These are phyloP conservation scores for Acanthoscelides obtectus DNA, from an alignment of 2,888 invertebrate genomes.

Conservation along the genomic window DNA sequence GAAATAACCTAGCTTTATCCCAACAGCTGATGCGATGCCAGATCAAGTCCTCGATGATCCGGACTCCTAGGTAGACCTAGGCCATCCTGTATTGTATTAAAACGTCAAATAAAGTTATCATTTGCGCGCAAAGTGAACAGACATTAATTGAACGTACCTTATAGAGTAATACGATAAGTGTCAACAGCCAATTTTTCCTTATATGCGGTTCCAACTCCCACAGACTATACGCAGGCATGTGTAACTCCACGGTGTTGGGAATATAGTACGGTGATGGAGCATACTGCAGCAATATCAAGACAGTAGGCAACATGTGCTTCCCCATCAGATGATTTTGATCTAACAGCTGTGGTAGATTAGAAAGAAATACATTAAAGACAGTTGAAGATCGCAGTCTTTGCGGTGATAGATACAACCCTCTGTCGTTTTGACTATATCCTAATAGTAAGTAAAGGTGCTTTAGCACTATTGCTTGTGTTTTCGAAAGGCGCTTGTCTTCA, in stretches of 20 bases:
- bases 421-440: constrained; percentile 89
- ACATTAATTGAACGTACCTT: constrained; percentile 62
- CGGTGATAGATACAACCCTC: constrained; percentile 87
- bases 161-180: constrained; percentile 88
- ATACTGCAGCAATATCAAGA: constrained; percentile 75
- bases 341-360: constrained; percentile 87
- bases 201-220: constrained; percentile 85
- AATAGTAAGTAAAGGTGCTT: constrained; percentile 87
- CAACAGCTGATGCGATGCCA: too few relatives aligned
- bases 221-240: constrained; percentile 75
- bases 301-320: constrained; percentile 79
- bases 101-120: neutral
- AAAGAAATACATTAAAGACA: constrained; percentile 93
- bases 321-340: constrained; percentile 97
- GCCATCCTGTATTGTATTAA: too few relatives aligned
- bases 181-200: constrained; percentile 88
- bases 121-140: neutral
- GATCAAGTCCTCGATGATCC: too few relatives aligned
- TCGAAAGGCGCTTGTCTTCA: constrained; percentile 77
- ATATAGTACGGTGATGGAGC: constrained; percentile 71
- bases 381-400: constrained; percentile 82
- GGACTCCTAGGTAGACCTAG: too few relatives aligned
- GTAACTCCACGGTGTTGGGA: constrained; percentile 52
- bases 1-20: too few relatives aligned
- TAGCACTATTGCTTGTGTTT: constrained; percentile 81